Evolutionary conservation across 1,140 invertebrate species (phyloP).

Genomic region (Atta cephalotes): DNA sequence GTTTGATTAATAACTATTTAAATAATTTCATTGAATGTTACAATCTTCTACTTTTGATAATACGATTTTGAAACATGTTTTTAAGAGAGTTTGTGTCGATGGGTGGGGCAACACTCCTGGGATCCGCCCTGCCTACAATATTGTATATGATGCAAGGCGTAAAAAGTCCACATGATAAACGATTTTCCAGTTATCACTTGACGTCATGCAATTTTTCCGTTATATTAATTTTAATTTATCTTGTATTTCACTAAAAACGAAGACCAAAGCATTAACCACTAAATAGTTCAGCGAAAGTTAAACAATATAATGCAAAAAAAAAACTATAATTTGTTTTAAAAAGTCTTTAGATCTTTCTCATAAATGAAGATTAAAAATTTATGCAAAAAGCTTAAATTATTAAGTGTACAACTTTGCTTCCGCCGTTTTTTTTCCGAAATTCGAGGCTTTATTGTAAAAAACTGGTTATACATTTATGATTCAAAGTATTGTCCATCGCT

Average conservation of each 20-base stretch:
- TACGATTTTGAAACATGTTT: slow-evolving; percentile 17
- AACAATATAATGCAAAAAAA: not conserved
- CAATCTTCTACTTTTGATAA: slow-evolving; percentile 39
- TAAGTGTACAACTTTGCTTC: too few relatives aligned
- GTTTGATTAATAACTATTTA: slow-evolving; percentile 6
- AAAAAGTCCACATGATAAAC: slow-evolving; percentile 46
- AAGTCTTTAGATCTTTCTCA: not conserved
- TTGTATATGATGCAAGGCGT: slow-evolving; percentile 1
- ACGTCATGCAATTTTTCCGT: slow-evolving; percentile 21
- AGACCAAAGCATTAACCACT: slow-evolving; percentile 2
- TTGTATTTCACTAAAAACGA: not conserved
- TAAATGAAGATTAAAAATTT: not conserved
- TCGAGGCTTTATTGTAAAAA: too few relatives aligned
- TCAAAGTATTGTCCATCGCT: too few relatives aligned
- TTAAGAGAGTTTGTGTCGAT: slow-evolving; percentile 25
- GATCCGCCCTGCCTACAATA: slow-evolving; percentile 44
- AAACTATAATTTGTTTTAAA: not conserved
- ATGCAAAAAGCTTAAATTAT: not conserved
- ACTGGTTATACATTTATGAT: too few relatives aligned
- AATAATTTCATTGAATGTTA: slow-evolving; percentile 20
- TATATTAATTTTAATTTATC: slow-evolving; percentile 9
- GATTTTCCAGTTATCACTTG: slow-evolving; percentile 42
- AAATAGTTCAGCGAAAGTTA: slow-evolving; percentile 8
- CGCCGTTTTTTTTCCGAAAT: too few relatives aligned
- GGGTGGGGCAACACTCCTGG: slow-evolving; percentile 50